Evolutionary conservation across 1,140 invertebrate species (phyloP).

Genomic region (Panagrolaimus sp.): DNA sequence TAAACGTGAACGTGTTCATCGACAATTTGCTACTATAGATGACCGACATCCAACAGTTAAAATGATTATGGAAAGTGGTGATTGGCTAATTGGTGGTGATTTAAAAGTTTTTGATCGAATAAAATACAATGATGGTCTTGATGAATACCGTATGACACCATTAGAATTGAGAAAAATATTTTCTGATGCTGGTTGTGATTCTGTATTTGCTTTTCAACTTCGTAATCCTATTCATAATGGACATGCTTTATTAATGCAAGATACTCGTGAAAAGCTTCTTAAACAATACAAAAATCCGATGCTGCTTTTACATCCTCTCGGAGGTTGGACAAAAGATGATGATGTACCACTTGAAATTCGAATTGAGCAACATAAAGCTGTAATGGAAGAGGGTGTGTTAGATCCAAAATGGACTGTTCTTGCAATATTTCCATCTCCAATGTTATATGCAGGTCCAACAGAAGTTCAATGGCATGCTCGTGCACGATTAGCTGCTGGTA

Average conservation of each 20-base stretch:
- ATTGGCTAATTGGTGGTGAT: constrained; percentile 91
- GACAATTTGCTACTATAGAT: constrained; percentile 87
- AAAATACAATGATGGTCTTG: constrained; percentile 87
- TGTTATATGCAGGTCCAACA: constrained; percentile 98
- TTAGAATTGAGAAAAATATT: constrained; percentile 81
- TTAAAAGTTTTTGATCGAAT: constrained; percentile 79
- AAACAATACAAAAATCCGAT: constrained; percentile 83
- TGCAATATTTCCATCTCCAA: constrained; percentile 97
- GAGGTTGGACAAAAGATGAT: constrained; percentile 98
- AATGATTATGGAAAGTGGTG: constrained; percentile 83
- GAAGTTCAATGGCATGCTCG: constrained; percentile 99
- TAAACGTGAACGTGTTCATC: constrained; percentile 82
- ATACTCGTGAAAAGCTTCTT: constrained; percentile 75
- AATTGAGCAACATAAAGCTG: constrained; percentile 68
- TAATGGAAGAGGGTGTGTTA: constrained; percentile 75
- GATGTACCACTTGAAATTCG: constrained; percentile 78
- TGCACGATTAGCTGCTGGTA: constrained; percentile 86
- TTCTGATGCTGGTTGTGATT: constrained; percentile 74
- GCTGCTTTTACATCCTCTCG: constrained; percentile 86
- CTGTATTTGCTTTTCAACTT: constrained; percentile 95
- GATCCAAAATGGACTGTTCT: constrained; percentile 79
- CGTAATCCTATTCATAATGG: constrained; percentile 98
- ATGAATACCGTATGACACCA: constrained; percentile 86
- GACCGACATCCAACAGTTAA: constrained; percentile 84
- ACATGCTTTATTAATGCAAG: constrained; percentile 93